Percentiles rank a stretch among this genome's conserved stretches.
These are phyloP conservation scores for Tridacna gigas DNA, from an alignment of 2,888 invertebrate genomes.

Conservation along the genomic window DNA sequence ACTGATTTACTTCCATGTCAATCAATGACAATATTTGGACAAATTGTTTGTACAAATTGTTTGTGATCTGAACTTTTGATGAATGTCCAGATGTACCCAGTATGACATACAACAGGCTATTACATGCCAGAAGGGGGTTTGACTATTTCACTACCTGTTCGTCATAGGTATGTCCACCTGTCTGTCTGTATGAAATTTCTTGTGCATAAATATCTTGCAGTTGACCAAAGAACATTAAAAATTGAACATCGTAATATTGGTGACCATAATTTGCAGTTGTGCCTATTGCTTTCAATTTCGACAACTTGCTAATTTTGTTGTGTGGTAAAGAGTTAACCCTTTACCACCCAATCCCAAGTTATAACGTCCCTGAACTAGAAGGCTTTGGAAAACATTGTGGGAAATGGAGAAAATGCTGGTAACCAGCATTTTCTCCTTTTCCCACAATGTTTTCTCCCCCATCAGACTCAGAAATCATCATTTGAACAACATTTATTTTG, in stretches of 20 bases:
- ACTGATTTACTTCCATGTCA: not conserved
- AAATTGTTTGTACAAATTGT: constrained; percentile 23
- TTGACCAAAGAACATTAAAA: too few species aligned
- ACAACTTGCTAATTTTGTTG: too few species aligned
- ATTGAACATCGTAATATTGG: too few species aligned
- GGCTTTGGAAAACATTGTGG: not conserved
- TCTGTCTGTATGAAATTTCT: not conserved
- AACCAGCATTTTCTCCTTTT: too few species aligned
- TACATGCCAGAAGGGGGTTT: not conserved
- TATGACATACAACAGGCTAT: too few species aligned
- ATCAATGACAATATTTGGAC: constrained; percentile 1
- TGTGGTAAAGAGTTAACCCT: not conserved
- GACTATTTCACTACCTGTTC: not conserved
- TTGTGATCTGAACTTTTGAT: constrained; percentile 21
- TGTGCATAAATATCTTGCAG: not conserved
- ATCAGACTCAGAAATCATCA: too few species aligned
- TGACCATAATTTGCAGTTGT: too few species aligned
- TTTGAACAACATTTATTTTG: too few species aligned
- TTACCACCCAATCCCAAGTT: not conserved
- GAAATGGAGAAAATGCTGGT: not conserved
- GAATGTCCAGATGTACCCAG: not conserved
- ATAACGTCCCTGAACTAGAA: not conserved
- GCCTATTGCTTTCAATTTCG: too few species aligned
- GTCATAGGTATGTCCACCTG: not conserved
- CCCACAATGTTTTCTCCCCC: too few species aligned